Evolutionary conservation across 2,888 invertebrate genomes (phyloP), one percentile per base, ranked within the genome.

Genomic region (Allygus modestus): DNA sequence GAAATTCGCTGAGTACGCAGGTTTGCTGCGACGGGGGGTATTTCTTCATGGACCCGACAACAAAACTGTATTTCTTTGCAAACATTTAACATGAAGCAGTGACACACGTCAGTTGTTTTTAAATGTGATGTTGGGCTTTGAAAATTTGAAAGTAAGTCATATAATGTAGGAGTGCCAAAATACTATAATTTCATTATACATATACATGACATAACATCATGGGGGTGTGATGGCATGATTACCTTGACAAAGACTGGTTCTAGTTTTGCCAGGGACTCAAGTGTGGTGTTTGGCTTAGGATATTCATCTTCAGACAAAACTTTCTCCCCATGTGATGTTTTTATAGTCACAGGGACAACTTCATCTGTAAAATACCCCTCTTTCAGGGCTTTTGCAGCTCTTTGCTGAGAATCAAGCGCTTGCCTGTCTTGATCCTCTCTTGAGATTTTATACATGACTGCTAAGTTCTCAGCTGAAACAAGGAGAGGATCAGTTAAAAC

Each of bases 401-500:
- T 93, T 71, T 91, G 91, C 89, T 97, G 97, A 1, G 96, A 96
- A 73, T 90, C 89, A 0, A 92, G 90, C 0, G 97, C 95, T 90
- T 92, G 94, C 33, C 91, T 89, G 89, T 97, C 97, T 90, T 97
- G 97, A 12, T 93, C 93, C 89, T 92, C 92, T 85, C 96, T 91
- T 17, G 92, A 91, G 54, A 97, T 92, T 17, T 91, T 90, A 89
- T 92, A 96, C 85, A 92, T 90, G 87, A 93, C 93, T 0, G 95
- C 95, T 61, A 97, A 91, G 90, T 96, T 95, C 91, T 97, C 97
- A 85, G 95, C 96, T 94, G 89, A 61, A 89, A 89, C 82, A 33
- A 85, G 15, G 9, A 71, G 7, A 26, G 23, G 4, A n/a, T 15
- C 4, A 54, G 54, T n/a, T 9, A 4, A 54, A 54, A 54, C 15